Conservation (phyloP, 2,797 vertebrate genomes). For the Kryptolebias ocellatus region DNA sequence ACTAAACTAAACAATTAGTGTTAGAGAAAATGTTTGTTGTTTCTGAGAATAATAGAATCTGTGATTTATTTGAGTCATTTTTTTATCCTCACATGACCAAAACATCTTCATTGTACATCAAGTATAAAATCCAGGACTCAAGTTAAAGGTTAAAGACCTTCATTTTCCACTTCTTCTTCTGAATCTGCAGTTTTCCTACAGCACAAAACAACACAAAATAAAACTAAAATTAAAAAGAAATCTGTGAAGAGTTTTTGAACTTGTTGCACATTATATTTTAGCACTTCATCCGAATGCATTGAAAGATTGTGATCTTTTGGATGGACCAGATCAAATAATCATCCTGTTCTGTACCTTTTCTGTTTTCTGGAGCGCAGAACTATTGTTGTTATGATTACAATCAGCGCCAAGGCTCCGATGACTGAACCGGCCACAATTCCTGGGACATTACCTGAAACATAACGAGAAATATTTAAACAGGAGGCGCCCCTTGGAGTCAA, state of each 20-base stretch:
- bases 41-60: too few relatives aligned
- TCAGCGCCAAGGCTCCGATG: constrained; percentile 72
- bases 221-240: background rate
- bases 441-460: constrained; percentile 75
- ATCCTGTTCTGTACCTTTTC: constrained; percentile 61
- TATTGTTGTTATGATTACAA: constrained; percentile 55
- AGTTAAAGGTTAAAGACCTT: constrained; percentile 44
- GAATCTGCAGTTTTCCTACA: constrained; percentile 52
- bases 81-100: background rate
- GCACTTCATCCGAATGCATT: too few relatives aligned
- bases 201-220: background rate
- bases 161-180: background rate
- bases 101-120: background rate
- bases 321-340: background rate
- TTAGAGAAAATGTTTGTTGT: too few relatives aligned
- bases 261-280: too few relatives aligned
- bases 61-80: background rate
- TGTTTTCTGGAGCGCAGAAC: constrained; percentile 64
- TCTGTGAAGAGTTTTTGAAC: too few relatives aligned
- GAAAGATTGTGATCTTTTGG: too few relatives aligned
- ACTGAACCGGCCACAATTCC: constrained; percentile 80
- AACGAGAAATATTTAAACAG: constrained; percentile 13
- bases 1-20: too few relatives aligned
- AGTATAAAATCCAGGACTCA: background rate
- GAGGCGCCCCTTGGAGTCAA: background rate